phyloP scores from a whole-genome alignment of 2,888 invertebrate genomes.

The Dendrolimus houi region DNA sequence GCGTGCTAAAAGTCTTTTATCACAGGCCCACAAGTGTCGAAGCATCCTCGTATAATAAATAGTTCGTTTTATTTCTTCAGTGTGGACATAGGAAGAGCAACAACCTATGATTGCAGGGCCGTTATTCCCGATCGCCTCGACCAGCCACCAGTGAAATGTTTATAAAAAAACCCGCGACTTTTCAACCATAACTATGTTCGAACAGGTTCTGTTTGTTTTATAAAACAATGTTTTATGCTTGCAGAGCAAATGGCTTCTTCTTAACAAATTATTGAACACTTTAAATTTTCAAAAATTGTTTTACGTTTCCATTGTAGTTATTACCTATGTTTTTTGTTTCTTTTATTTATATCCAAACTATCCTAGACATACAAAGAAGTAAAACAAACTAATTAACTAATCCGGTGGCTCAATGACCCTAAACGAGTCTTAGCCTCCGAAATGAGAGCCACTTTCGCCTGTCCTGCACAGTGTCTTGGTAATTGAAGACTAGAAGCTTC shows the following conservation, averaged over 20 bases:
- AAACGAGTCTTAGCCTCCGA: too few species aligned
- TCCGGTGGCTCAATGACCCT: too few species aligned
- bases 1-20: not conserved
- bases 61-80: conserved; percentile 42
- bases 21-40: not conserved
- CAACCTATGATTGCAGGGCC: conserved; percentile 76
- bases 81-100: conserved; percentile 64
- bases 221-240: not conserved
- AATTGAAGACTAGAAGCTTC: too few species aligned
- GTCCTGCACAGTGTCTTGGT: too few species aligned
- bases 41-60: not conserved
- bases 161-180: conserved; percentile 29
- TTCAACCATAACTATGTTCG: conserved; percentile 10
- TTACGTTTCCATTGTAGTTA: too few species aligned
- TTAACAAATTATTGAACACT: too few species aligned
- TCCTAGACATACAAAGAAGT: too few species aligned
- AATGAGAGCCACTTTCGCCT: too few species aligned
- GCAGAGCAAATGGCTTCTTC: not conserved
- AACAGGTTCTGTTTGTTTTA: not conserved
- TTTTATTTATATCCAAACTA: too few species aligned
- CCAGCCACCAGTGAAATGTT: conserved; percentile 48
- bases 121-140: conserved; percentile 65
- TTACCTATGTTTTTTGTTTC: too few species aligned
- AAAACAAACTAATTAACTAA: too few species aligned
- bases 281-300: too few species aligned